phyloP scores from a whole-genome alignment of 2,888 invertebrate genomes.

The Philereme vetulata region DNA sequence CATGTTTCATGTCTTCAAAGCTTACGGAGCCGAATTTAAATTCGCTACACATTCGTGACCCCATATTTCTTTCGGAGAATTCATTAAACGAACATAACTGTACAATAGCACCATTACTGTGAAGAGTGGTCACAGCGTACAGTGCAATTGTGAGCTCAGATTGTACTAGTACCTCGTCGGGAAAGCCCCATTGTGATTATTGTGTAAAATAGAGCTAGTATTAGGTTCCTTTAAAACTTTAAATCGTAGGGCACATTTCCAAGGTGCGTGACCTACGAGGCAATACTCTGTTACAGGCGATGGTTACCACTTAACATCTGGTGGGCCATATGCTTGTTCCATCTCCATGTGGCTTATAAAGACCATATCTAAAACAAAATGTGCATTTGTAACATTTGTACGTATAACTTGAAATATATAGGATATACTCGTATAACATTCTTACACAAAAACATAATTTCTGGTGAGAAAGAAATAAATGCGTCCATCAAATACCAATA shows the following conservation, averaged over 20 bases:
- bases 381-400: too few species aligned
- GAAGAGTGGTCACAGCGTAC: conserved; percentile 39
- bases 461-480: too few species aligned
- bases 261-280: too few species aligned
- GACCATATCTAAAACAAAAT: too few species aligned
- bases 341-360: too few species aligned
- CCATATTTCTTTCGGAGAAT: conserved; percentile 50
- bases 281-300: too few species aligned
- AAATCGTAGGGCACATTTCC: background rate
- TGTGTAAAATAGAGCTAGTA: conserved; percentile 18
- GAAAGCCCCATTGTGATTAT: conserved; percentile 9
- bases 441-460: too few species aligned
- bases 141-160: conserved; percentile 29
- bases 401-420: too few species aligned
- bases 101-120: conserved; percentile 43
- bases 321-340: too few species aligned
- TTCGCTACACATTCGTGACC: conserved; percentile 45
- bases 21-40: conserved; percentile 38
- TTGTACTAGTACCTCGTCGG: conserved; percentile 21
- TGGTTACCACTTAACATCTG: too few species aligned
- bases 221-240: conserved; percentile 4
- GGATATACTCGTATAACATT: too few species aligned
- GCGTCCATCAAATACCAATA: too few species aligned
- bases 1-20: conserved; percentile 25
- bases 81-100: conserved; percentile 46